Evolutionary conservation across 2,888 invertebrate species (phyloP).

Genomic region (Himalopsyche anomala): DNA sequence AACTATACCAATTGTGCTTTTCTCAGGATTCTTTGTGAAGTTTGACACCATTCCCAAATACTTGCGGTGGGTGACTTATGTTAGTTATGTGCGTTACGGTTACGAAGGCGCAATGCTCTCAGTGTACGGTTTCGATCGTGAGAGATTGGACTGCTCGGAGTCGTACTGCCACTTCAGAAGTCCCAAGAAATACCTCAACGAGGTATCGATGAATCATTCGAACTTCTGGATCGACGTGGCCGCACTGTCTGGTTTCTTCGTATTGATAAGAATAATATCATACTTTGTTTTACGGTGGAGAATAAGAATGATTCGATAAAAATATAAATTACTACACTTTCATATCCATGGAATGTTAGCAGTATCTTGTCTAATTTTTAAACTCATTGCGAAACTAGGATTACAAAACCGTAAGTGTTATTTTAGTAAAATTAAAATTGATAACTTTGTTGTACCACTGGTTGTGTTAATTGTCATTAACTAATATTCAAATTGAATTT

Average conservation of each 20-base stretch:
- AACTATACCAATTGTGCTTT: constrained; percentile 92
- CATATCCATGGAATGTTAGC: constrained; percentile 54
- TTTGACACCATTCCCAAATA: constrained; percentile 93
- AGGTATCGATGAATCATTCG: constrained; percentile 88
- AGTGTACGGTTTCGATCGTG: constrained; percentile 92
- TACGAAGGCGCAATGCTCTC: constrained; percentile 95
- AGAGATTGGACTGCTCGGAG: constrained; percentile 87
- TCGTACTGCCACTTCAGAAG: constrained; percentile 90
- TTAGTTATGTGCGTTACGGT: constrained; percentile 93
- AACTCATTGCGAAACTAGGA: not conserved
- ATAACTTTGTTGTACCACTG: no score
- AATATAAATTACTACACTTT: constrained; percentile 48
- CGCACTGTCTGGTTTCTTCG: constrained; percentile 87
- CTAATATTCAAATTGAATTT: no score
- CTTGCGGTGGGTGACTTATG: constrained; percentile 91
- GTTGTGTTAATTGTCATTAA: no score
- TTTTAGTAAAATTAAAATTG: no score
- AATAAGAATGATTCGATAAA: constrained; percentile 78
- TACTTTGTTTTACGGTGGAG: constrained; percentile 91
- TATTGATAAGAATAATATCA: constrained; percentile 86
- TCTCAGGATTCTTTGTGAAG: constrained; percentile 96
- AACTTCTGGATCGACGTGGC: constrained; percentile 90
- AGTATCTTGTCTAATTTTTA: constrained; percentile 48
- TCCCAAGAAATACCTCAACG: constrained; percentile 88
- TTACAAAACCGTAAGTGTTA: no score